Evolutionary conservation across 2,113 vertebrate species (phyloP).

Genomic region (Origma solitaria): DNA sequence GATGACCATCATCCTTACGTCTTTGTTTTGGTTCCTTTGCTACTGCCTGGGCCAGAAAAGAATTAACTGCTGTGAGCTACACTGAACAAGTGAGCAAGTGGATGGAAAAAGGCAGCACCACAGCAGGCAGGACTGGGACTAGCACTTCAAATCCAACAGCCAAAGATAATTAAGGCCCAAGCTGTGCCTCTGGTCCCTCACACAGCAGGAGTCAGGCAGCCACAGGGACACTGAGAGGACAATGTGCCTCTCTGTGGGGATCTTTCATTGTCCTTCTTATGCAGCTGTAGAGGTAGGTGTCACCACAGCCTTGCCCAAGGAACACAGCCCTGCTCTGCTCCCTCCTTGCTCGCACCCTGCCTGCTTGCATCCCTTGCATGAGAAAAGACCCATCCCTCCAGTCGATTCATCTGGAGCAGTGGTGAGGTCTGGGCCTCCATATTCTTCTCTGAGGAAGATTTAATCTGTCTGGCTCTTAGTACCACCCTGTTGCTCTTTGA

Average conservation of each 20-base stretch:
- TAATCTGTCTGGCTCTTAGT: constrained; percentile 6
- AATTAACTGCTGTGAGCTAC: not conserved
- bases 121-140: not conserved
- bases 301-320: not conserved
- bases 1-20: fast-evolving
- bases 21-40: not conserved
- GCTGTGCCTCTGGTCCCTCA: not conserved
- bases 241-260: not conserved
- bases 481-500: not conserved
- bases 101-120: not conserved
- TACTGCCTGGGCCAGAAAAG: not conserved
- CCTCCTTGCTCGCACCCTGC: not conserved
- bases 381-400: not conserved
- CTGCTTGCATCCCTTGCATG: not conserved
- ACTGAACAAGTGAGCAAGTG: not conserved
- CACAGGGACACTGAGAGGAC: not conserved
- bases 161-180: not conserved
- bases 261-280: not conserved
- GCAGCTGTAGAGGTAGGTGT: not conserved
- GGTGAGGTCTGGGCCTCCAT: not conserved
- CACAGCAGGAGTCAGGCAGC: not conserved
- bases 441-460: constrained; percentile 7
- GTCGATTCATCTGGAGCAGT: not conserved
- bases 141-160: not conserved
- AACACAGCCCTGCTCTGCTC: fast-evolving